These are phyloP conservation scores for Clavelina lepadiformis DNA, from an alignment of 23 tunicate genomes.

Conservation along the genomic window DNA sequence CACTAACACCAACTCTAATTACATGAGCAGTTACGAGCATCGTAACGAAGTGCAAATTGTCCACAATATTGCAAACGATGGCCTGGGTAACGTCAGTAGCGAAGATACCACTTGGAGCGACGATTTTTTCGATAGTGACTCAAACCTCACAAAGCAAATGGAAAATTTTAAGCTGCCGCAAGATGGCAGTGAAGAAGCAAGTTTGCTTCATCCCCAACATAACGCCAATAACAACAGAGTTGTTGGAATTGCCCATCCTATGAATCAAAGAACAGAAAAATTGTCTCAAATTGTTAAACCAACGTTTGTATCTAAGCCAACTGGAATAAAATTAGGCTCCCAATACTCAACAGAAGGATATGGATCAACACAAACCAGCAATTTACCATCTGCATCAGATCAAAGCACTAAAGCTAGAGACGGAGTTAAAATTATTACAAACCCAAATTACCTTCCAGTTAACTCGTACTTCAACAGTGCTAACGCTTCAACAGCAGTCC, in stretches of 20 bases:
- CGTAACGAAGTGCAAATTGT: slow-evolving; percentile 4
- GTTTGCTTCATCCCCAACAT: neutral
- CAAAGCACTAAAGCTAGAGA: neutral
- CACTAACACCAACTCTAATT: too few relatives aligned
- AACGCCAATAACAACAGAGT: slow-evolving; percentile 16
- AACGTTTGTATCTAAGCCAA: slow-evolving; percentile 13
- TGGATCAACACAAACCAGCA: slow-evolving; percentile 7
- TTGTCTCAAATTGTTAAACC: slow-evolving; percentile 38
- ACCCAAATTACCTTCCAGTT: slow-evolving; percentile 50
- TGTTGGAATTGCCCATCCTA: slow-evolving; percentile 42
- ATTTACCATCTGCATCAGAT: neutral
- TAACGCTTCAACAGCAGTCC: neutral
- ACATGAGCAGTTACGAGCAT: too few relatives aligned
- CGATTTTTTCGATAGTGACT: slow-evolving; percentile 25
- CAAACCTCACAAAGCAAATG: neutral
- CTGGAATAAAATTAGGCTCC: neutral
- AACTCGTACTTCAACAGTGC: slow-evolving; percentile 2
- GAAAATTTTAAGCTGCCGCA: neutral
- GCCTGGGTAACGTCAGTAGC: neutral
- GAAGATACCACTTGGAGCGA: slow-evolving; percentile 48
- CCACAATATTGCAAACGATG: neutral
- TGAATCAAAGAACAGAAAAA: slow-evolving; percentile 9
- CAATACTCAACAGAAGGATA: neutral
- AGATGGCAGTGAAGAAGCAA: slow-evolving; percentile 11
- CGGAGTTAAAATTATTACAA: slow-evolving; percentile 24